Evolutionary conservation across 2,888 invertebrate species (phyloP).

Genomic region (Polyommatus icarus): DNA sequence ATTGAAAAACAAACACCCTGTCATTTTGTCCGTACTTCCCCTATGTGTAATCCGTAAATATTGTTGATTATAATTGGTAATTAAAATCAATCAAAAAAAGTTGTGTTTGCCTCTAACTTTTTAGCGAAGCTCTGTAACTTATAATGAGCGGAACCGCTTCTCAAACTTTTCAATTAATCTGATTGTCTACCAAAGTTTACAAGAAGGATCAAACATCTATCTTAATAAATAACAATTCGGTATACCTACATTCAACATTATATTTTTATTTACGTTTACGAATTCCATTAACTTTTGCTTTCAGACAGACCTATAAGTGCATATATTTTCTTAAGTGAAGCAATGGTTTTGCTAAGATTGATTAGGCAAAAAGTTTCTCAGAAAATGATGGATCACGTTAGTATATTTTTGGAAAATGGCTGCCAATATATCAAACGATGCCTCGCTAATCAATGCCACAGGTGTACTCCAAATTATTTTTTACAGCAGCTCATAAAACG

Average conservation of each 20-base stretch:
- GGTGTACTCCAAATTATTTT: conserved; percentile 22
- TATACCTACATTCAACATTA: not conserved
- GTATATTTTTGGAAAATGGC: not conserved
- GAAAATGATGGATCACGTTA: not conserved
- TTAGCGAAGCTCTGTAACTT: not conserved
- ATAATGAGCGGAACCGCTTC: not conserved
- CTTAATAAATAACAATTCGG: not conserved
- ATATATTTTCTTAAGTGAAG: not conserved
- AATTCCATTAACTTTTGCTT: not conserved
- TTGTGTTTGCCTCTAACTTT: not conserved
- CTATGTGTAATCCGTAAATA: too few relatives aligned
- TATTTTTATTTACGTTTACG: not conserved
- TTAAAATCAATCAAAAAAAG: too few relatives aligned
- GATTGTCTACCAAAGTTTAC: not conserved
- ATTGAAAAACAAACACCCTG: too few relatives aligned
- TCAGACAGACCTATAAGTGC: not conserved
- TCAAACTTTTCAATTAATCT: not conserved
- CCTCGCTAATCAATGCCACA: not conserved
- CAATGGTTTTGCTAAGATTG: not conserved
- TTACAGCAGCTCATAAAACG: conserved; percentile 1
- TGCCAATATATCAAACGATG: not conserved
- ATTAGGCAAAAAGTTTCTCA: not conserved
- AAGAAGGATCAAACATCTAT: not conserved
- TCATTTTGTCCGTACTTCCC: too few relatives aligned
- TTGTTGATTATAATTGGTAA: too few relatives aligned